These are phyloP conservation scores for Bombylius major DNA, from an alignment of 2,888 invertebrate genomes.

Conservation along the genomic window DNA sequence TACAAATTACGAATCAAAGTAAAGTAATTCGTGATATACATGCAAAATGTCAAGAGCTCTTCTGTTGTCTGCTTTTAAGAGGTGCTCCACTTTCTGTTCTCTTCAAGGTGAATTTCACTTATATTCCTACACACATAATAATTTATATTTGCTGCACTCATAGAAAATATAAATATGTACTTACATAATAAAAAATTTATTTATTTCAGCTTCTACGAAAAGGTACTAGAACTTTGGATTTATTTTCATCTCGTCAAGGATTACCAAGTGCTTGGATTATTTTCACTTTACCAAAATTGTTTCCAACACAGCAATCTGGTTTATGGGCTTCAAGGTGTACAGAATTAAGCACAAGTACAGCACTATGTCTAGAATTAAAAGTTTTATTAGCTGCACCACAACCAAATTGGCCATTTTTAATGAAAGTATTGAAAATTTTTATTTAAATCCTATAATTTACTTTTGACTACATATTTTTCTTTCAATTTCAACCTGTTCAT, in stretches of 20 bases:
- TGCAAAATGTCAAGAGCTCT: constrained; percentile 67
- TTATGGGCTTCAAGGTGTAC: constrained; percentile 35
- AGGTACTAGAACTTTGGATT: constrained; percentile 42
- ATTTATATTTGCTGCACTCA: no score
- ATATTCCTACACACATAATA: no score
- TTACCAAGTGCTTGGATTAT: constrained; percentile 57
- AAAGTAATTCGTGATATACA: constrained; percentile 70
- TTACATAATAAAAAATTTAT: neutral
- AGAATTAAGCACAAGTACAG: constrained; percentile 45
- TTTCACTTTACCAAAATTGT: constrained; percentile 51
- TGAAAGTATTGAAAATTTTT: constrained; percentile 44
- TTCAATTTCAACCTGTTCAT: constrained; percentile 4
- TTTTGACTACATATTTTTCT: no score
- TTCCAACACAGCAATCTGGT: constrained; percentile 37
- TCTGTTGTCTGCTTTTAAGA: constrained; percentile 58
- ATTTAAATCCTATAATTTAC: neutral
- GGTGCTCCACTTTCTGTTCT: constrained; percentile 63
- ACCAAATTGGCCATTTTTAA: constrained; percentile 59
- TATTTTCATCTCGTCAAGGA: constrained; percentile 42
- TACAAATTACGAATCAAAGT: constrained; percentile 44
- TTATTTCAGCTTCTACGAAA: constrained; percentile 40
- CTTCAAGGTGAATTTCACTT: constrained; percentile 47
- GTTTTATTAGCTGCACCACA: constrained; percentile 65
- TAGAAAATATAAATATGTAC: no score
- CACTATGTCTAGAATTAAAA: constrained; percentile 55